These are phyloP conservation scores for Aphidoletes aphidimyza DNA, from an alignment of 2,888 invertebrate genomes.

Conservation along the genomic window DNA sequence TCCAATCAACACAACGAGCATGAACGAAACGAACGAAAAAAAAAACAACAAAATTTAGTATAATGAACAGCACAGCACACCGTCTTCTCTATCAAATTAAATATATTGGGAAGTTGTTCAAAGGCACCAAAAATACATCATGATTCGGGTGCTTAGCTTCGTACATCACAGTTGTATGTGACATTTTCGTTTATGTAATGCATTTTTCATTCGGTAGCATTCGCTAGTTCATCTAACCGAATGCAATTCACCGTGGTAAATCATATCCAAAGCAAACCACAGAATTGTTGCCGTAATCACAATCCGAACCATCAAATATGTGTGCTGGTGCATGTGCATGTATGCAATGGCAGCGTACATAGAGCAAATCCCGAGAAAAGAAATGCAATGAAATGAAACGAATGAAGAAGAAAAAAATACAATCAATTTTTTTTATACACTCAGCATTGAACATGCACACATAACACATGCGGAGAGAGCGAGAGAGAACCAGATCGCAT, in stretches of 20 bases:
- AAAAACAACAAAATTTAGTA: no score
- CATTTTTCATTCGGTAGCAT: background rate
- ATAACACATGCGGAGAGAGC: no score
- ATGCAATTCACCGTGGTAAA: background rate
- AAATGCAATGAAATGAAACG: background rate
- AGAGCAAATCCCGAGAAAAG: background rate
- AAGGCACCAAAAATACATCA: no score
- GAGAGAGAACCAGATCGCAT: background rate
- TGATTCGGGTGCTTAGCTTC: no score
- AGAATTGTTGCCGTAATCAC: constrained; percentile 16
- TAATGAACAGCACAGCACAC: no score
- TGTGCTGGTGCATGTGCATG: no score
- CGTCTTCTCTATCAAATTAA: no score
- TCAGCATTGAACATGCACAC: background rate
- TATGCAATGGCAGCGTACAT: background rate
- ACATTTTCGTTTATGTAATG: background rate
- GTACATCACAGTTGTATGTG: no score
- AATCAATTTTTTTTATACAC: constrained; percentile 23
- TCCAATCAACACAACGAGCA: background rate
- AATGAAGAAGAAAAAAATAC: background rate
- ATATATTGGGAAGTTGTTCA: no score
- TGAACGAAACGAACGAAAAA: background rate
- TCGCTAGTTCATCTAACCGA: background rate
- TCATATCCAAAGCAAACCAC: constrained; percentile 39
- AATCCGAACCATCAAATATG: background rate